phyloP scores from a whole-genome alignment of 1,140 invertebrate genomes.

The Lasaia peninsularis region DNA sequence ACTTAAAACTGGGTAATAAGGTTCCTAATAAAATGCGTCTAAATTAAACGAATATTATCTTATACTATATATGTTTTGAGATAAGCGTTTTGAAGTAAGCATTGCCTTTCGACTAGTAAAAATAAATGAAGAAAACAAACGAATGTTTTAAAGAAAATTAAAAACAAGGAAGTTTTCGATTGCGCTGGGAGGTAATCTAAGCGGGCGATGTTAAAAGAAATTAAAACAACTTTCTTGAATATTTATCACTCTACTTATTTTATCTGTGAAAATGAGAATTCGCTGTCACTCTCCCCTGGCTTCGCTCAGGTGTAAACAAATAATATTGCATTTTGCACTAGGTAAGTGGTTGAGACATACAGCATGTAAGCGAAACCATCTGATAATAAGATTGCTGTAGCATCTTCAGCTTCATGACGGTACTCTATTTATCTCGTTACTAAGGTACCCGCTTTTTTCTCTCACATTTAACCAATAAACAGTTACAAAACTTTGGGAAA shows the following conservation, averaged over 20 bases:
- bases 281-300: not conserved
- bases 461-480: too few species aligned
- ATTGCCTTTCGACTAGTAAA: conserved; percentile 64
- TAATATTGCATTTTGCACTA: not conserved
- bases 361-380: too few species aligned
- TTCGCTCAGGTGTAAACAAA: not conserved
- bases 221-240: conserved; percentile 74
- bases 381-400: too few species aligned
- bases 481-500: too few species aligned
- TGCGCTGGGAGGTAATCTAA: conserved; percentile 61
- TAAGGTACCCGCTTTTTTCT: too few species aligned
- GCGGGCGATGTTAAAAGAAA: conserved; percentile 71
- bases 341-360: too few species aligned
- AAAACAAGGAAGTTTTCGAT: conserved; percentile 71
- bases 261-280: conserved; percentile 39
- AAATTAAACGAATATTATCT: conserved; percentile 9
- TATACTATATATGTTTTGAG: conserved; percentile 48
- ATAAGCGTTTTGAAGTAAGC: conserved; percentile 64
- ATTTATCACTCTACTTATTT: conserved; percentile 74
- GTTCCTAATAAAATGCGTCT: conserved; percentile 39
- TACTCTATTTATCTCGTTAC: too few species aligned
- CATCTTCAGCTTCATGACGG: too few species aligned
- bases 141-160: conserved; percentile 75
- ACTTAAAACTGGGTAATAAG: conserved; percentile 40
- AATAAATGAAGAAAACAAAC: conserved; percentile 67